Evolutionary conservation across 2,797 vertebrate genomes (phyloP).

Genomic region (Peromyscus melanophrys): DNA sequence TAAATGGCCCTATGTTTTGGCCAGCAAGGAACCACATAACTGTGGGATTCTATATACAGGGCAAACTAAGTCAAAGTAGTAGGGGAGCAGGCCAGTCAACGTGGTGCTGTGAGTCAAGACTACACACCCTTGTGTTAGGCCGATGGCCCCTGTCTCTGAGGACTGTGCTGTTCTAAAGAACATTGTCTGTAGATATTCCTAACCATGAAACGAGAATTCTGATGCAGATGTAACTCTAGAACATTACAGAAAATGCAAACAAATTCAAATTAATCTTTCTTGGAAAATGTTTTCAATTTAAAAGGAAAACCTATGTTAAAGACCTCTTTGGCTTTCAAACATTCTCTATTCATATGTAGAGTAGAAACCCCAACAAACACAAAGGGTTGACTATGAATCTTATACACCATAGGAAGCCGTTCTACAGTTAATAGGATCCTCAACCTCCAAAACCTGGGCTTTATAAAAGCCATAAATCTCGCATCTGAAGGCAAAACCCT

Average conservation of each 20-base stretch:
- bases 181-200: background rate
- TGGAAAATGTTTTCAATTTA: conserved; percentile 55
- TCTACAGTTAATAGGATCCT: conserved; percentile 26
- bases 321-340: conserved; percentile 9
- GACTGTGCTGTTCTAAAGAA: background rate
- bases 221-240: background rate
- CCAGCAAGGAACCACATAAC: background rate
- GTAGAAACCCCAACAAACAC: background rate
- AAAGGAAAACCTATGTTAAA: background rate
- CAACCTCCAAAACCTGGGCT: conserved; percentile 55
- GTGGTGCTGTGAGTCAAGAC: background rate
- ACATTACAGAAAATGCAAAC: conserved; percentile 7
- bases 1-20: conserved; percentile 7
- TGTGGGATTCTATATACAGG: conserved; percentile 4
- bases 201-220: conserved; percentile 26
- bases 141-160: background rate
- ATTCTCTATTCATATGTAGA: background rate
- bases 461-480: conserved; percentile 69
- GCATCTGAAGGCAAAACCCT: conserved; percentile 58
- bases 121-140: background rate
- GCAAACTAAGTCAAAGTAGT: conserved; percentile 23
- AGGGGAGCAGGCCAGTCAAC: background rate
- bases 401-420: background rate
- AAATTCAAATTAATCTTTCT: conserved; percentile 33
- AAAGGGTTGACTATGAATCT: background rate